Percentiles rank a stretch among this genome's conserved stretches.
These are phyloP conservation scores for Arrhopalites spinosus DNA, from an alignment of 2,888 invertebrate species.

Conservation along the genomic window DNA sequence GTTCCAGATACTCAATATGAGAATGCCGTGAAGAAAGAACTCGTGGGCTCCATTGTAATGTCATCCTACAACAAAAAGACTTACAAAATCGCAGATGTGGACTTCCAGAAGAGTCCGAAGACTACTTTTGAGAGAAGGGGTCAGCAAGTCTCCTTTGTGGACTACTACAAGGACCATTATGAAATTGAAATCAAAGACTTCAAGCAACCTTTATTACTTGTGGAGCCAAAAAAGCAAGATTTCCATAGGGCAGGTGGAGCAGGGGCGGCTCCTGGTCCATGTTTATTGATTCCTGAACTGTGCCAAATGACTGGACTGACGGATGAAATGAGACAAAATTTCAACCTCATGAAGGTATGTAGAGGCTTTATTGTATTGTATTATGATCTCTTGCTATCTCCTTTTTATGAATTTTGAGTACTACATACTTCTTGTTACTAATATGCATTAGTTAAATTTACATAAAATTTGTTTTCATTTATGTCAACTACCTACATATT, in stretches of 20 bases:
- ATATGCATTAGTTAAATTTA: constrained; percentile 56
- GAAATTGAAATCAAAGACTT: constrained; percentile 58
- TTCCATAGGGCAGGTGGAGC: constrained; percentile 67
- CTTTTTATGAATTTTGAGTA: too few species aligned
- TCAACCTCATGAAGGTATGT: constrained; percentile 74
- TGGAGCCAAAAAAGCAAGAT: constrained; percentile 67
- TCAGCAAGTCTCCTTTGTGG: constrained; percentile 27
- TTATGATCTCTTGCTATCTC: too few species aligned
- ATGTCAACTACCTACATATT: background rate
- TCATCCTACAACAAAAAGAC: constrained; percentile 89
- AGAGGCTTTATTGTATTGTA: too few species aligned
- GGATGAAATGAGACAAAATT: constrained; percentile 80
- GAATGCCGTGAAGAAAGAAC: constrained; percentile 59
- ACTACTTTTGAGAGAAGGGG: constrained; percentile 66
- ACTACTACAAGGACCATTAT: constrained; percentile 56
- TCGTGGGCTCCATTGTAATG: constrained; percentile 69
- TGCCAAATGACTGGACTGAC: constrained; percentile 86
- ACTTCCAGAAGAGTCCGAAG: constrained; percentile 73
- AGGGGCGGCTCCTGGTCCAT: background rate
- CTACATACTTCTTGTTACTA: constrained; percentile 51
- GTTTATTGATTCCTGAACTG: constrained; percentile 78
- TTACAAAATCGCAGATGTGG: constrained; percentile 84
- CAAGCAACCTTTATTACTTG: constrained; percentile 60
- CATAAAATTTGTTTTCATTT: background rate
- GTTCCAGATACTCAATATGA: background rate